These are phyloP conservation scores for Neomicropteryx cornuta DNA, from an alignment of 1,140 invertebrate genomes.

Conservation along the genomic window DNA sequence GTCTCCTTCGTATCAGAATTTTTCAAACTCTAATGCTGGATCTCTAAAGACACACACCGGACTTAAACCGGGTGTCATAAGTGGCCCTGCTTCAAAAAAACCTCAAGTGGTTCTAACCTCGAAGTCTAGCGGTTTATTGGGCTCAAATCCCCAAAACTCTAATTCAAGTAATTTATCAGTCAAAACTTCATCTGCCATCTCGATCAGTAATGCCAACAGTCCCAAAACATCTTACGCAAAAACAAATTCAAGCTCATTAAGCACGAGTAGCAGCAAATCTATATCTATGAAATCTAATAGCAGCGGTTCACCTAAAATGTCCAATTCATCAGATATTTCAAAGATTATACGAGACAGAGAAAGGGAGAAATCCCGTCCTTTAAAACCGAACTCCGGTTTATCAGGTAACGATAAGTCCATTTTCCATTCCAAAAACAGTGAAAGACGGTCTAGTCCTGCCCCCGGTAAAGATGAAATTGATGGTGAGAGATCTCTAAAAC, in stretches of 20 bases:
- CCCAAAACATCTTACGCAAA: constrained; percentile 46
- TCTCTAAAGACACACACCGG: constrained; percentile 71
- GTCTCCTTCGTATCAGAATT: constrained; percentile 40
- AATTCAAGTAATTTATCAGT: constrained; percentile 17
- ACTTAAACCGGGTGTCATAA: constrained; percentile 71
- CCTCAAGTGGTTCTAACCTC: constrained; percentile 43
- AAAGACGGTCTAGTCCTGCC: constrained; percentile 53
- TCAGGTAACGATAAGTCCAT: constrained; percentile 46
- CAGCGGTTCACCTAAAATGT: constrained; percentile 36
- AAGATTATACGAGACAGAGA: constrained; percentile 36
- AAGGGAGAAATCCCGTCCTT: constrained; percentile 29
- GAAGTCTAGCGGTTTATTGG: constrained; percentile 30
- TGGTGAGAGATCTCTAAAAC: constrained; percentile 40
- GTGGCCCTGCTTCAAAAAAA: constrained; percentile 70
- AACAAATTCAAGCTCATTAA: constrained; percentile 43
- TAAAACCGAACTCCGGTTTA: constrained; percentile 35
- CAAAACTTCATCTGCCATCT: constrained; percentile 24
- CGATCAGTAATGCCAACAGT: constrained; percentile 18
- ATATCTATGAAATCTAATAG: constrained; percentile 33
- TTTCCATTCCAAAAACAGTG: constrained; percentile 49
- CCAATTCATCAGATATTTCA: constrained; percentile 30
- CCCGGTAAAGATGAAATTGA: constrained; percentile 48
- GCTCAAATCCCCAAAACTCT: constrained; percentile 22
- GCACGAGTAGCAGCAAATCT: constrained; percentile 41
- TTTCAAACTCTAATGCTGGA: too few species aligned